These are phyloP conservation scores for Andrena cerasifolii DNA, from an alignment of 1,140 invertebrate species.

Conservation along the genomic window DNA sequence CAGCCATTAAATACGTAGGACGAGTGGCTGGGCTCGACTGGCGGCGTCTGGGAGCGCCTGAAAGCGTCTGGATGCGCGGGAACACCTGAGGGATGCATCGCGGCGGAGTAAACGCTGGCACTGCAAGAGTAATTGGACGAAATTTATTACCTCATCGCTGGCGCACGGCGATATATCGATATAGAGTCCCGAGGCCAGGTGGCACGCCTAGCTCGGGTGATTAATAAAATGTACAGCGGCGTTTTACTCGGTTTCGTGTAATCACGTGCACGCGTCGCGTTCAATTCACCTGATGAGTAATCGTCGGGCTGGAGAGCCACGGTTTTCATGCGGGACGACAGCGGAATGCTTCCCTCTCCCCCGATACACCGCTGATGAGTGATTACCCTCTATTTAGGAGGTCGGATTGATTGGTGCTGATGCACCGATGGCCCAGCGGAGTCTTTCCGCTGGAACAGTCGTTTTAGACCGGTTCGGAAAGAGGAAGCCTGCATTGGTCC, in stretches of 20 bases:
- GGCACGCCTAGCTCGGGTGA: not conserved
- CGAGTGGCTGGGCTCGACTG: not conserved
- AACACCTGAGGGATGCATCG: not conserved
- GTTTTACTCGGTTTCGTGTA: not conserved
- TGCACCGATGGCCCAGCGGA: too few species aligned
- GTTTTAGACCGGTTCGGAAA: too few species aligned
- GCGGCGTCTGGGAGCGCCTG: not conserved
- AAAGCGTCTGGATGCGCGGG: not conserved
- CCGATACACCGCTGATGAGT: too few species aligned
- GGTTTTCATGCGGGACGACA: not conserved
- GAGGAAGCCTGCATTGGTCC: too few species aligned
- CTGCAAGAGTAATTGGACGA: slow-evolving; percentile 39
- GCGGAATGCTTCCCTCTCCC: not conserved
- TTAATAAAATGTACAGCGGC: slow-evolving; percentile 36
- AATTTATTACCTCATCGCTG: slow-evolving; percentile 47
- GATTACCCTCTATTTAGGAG: too few species aligned
- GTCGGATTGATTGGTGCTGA: too few species aligned
- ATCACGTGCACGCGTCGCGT: not conserved
- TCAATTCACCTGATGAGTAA: not conserved
- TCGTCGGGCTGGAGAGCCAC: not conserved
- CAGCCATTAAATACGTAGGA: not conserved
- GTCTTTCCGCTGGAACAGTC: too few species aligned
- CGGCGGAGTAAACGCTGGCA: too few species aligned
- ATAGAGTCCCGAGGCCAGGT: slow-evolving; percentile 14
- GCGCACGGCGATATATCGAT: slow-evolving; percentile 4